phyloP scores from a whole-genome alignment of 2,113 vertebrate genomes.

The Myotis lucifugus region DNA sequence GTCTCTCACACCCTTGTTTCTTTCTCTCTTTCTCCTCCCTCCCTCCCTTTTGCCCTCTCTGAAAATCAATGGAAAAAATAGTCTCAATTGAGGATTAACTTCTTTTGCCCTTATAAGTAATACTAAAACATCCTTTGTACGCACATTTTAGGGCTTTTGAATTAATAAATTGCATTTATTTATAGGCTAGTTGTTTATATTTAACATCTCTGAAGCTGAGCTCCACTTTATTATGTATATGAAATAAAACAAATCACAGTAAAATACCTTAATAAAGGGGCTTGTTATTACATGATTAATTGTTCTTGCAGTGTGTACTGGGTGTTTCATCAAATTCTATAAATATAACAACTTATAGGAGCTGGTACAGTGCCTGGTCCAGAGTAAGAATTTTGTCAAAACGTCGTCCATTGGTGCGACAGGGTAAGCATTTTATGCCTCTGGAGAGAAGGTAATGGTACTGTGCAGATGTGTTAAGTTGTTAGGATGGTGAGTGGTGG shows the following conservation, averaged over 20 bases:
- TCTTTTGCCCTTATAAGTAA: slow-evolving; percentile 31
- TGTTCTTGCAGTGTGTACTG: background rate
- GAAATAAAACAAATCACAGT: background rate
- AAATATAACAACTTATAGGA: background rate
- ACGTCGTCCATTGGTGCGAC: background rate
- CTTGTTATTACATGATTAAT: background rate
- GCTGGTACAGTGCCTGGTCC: background rate
- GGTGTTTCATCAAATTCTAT: background rate
- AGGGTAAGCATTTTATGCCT: background rate
- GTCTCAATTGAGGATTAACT: background rate
- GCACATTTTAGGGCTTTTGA: background rate
- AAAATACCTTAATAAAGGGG: background rate
- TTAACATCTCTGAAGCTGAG: background rate
- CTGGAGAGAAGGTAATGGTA: background rate
- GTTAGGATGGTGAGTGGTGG: background rate
- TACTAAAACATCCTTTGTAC: slow-evolving; percentile 2
- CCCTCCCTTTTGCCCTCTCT: no score
- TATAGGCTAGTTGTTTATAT: background rate
- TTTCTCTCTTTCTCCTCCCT: no score
- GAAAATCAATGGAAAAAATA: no score
- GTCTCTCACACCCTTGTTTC: no score
- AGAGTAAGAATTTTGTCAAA: background rate
- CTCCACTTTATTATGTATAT: background rate
- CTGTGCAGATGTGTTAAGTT: no score
- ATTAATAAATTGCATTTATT: slow-evolving; percentile 24